Evolutionary conservation across 1,140 invertebrate genomes (phyloP).

Genomic region (Drosophila lini): DNA sequence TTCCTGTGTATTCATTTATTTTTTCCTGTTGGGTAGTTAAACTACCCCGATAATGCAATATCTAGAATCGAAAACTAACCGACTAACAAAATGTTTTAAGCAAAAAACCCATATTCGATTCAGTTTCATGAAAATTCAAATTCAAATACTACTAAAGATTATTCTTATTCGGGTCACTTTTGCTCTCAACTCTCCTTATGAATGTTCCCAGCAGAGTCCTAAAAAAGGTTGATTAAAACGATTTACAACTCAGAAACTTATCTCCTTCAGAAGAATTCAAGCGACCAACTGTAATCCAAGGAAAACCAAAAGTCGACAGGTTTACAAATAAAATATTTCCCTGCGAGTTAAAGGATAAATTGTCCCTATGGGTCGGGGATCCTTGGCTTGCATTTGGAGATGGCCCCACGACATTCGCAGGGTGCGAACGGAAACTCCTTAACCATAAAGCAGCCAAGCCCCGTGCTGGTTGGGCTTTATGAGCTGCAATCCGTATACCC

Average conservation of each 20-base stretch:
- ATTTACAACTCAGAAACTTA: background rate
- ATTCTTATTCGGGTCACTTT: background rate
- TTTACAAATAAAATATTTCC: constrained; percentile 29
- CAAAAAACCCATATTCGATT: too few species aligned
- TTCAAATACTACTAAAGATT: background rate
- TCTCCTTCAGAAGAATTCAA: background rate
- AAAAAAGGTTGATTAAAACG: background rate
- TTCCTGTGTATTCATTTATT: background rate
- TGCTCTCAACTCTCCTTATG: background rate
- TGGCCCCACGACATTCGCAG: constrained; percentile 1
- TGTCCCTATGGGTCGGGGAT: constrained; percentile 9
- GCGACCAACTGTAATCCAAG: constrained; percentile 22
- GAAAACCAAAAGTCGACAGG: constrained; percentile 3
- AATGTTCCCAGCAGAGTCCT: background rate
- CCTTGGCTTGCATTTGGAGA: constrained; percentile 14
- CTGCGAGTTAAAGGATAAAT: constrained; percentile 19
- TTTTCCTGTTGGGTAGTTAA: background rate
- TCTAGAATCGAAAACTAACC: background rate
- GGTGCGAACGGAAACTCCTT: constrained; percentile 31
- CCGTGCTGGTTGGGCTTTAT: constrained; percentile 20
- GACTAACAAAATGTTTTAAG: background rate
- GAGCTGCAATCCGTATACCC: constrained; percentile 13
- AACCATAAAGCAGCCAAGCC: constrained; percentile 26
- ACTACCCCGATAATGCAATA: background rate
- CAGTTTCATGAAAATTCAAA: background rate